These are phyloP conservation scores for Anaspis maculata DNA, from an alignment of 2,888 invertebrate genomes.

Conservation along the genomic window DNA sequence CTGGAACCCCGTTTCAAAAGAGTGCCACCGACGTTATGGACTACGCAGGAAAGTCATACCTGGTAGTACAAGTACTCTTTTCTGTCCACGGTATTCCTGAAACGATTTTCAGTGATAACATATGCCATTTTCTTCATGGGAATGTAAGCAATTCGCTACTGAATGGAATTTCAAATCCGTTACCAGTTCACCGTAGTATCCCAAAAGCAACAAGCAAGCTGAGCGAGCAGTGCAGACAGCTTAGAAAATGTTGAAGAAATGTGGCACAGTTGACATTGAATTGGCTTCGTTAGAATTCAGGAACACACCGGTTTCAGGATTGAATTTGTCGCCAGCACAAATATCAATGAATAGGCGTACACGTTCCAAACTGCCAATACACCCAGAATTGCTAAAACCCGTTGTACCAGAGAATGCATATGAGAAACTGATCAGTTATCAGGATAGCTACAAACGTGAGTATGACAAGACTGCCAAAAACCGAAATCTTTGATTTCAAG, in stretches of 20 bases:
- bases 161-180: not conserved
- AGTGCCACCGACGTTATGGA: not conserved
- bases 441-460: not conserved
- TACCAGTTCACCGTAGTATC: not conserved
- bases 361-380: not conserved
- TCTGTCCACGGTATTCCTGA: not conserved
- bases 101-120: not conserved
- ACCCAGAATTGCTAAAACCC: not conserved
- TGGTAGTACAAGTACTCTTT: not conserved
- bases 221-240: not conserved
- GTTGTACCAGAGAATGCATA: not conserved
- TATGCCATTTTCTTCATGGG: not conserved
- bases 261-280: too few species aligned
- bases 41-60: not conserved
- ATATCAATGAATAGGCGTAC: not conserved
- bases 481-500: too few species aligned
- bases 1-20: not conserved
- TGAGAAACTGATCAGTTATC: not conserved
- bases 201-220: not conserved
- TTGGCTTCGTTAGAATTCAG: not conserved
- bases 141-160: not conserved
- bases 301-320: not conserved
- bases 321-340: not conserved
- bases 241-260: not conserved
- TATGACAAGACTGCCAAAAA: not conserved